These are phyloP conservation scores for Ylistrum balloti DNA, from an alignment of 1,140 invertebrate genomes.

Conservation along the genomic window DNA sequence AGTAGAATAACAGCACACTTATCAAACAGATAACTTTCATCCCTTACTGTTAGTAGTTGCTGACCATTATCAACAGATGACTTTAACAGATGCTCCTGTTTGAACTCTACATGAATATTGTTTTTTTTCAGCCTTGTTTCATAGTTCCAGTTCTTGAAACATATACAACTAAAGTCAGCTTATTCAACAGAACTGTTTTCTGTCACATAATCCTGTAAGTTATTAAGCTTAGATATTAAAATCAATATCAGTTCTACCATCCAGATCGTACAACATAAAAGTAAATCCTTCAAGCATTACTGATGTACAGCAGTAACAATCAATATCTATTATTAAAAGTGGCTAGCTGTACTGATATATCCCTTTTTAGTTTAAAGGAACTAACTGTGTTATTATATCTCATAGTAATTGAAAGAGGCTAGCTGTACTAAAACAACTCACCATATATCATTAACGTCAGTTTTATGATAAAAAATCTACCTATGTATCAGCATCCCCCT, in stretches of 20 bases:
- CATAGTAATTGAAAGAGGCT: not conserved
- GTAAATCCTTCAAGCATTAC: constrained; percentile 19
- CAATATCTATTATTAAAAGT: not conserved
- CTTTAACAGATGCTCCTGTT: not conserved
- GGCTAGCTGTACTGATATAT: not conserved
- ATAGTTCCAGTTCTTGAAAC: not conserved
- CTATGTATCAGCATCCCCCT: not conserved
- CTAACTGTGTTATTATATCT: not conserved
- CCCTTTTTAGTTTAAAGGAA: not conserved
- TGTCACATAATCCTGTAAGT: not conserved
- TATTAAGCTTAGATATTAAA: not conserved
- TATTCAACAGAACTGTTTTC: not conserved
- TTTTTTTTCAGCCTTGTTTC: not conserved
- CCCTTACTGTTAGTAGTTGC: not conserved
- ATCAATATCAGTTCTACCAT: not conserved
- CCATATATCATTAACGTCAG: not conserved
- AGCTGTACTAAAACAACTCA: not conserved
- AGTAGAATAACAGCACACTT: not conserved
- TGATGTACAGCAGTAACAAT: not conserved
- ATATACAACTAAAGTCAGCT: not conserved
- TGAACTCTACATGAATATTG: not conserved
- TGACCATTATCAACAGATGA: constrained; percentile 11
- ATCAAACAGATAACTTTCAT: not conserved
- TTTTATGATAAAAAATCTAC: not conserved
- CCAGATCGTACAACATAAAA: not conserved